Percentiles rank a stretch among this genome's conserved stretches.
These are phyloP conservation scores for Halichondria panicea DNA, from an alignment of 37 sponge, comb jelly and placozoan genomes.

Conservation along the genomic window DNA sequence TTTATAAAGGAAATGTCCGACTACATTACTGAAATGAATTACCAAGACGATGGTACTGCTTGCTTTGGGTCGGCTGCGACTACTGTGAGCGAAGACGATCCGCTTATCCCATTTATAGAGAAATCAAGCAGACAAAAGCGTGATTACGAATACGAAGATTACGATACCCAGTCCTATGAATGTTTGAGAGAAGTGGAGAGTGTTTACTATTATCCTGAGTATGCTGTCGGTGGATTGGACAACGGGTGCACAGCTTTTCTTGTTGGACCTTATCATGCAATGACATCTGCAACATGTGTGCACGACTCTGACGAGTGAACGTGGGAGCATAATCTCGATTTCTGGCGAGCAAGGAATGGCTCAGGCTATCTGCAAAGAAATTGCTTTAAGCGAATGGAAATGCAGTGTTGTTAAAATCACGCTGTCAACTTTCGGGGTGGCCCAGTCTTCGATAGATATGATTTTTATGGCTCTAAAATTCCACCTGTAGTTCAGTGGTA, in stretches of 20 bases:
- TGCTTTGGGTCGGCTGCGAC: no score
- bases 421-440: not conserved
- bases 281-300: constrained; percentile 34
- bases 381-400: not conserved
- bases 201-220: constrained; percentile 21
- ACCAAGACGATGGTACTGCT: no score
- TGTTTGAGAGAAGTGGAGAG: not conserved
- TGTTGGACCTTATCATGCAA: constrained; percentile 22
- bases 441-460: no score
- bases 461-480: no score
- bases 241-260: constrained; percentile 45
- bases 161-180: not conserved
- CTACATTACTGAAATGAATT: constrained; percentile 19
- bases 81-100: constrained; percentile 37
- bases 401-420: not conserved
- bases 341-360: constrained; percentile 16
- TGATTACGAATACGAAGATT: not conserved
- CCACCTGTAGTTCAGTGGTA: no score
- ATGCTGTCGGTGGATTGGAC: constrained; percentile 28
- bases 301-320: not conserved
- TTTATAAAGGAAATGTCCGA: no score
- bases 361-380: not conserved
- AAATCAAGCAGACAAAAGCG: not conserved
- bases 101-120: not conserved
- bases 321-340: not conserved